Percentiles rank a stretch among this genome's conserved stretches.
These are phyloP conservation scores for Sycobia sp. DNA, from an alignment of 1,140 invertebrate species.

Conservation along the genomic window DNA sequence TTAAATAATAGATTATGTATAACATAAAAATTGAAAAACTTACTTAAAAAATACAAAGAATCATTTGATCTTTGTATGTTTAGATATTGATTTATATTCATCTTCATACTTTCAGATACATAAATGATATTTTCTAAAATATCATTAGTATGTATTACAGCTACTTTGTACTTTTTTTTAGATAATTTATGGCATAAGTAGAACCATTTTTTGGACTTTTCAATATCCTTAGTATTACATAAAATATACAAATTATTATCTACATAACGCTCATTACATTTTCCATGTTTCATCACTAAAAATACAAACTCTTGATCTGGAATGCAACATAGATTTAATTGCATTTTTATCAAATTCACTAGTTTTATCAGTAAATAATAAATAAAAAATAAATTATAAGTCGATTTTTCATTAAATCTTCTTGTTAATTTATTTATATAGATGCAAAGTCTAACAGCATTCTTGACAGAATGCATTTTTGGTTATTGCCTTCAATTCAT, in stretches of 20 bases:
- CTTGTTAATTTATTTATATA: conserved; percentile 32
- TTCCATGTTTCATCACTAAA: conserved; percentile 34
- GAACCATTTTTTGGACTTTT: conserved; percentile 40
- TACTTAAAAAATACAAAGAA: conserved; percentile 46
- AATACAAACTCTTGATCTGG: conserved; percentile 40
- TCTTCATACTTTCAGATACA: conserved; percentile 60
- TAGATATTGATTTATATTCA: conserved; percentile 57
- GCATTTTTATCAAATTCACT: conserved; percentile 38
- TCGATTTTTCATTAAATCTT: conserved; percentile 30
- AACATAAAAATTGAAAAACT: conserved; percentile 24
- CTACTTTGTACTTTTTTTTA: conserved; percentile 51
- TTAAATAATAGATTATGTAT: conserved; percentile 1
- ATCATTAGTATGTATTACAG: conserved; percentile 50
- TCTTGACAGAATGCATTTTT: conserved; percentile 19
- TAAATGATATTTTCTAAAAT: conserved; percentile 53
- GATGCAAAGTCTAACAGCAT: conserved; percentile 5
- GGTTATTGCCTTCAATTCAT: no score
- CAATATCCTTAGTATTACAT: conserved; percentile 31
- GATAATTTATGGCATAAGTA: conserved; percentile 45
- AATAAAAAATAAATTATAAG: conserved; percentile 38
- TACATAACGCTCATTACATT: conserved; percentile 36
- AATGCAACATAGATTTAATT: conserved; percentile 35
- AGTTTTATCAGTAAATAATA: conserved; percentile 42
- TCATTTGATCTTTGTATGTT: conserved; percentile 19
- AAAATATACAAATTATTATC: conserved; percentile 46